Percentiles rank a stretch among this genome's conserved stretches.
phyloP scores from a whole-genome alignment of 2,888 invertebrate species.

The Congeria kusceri region DNA sequence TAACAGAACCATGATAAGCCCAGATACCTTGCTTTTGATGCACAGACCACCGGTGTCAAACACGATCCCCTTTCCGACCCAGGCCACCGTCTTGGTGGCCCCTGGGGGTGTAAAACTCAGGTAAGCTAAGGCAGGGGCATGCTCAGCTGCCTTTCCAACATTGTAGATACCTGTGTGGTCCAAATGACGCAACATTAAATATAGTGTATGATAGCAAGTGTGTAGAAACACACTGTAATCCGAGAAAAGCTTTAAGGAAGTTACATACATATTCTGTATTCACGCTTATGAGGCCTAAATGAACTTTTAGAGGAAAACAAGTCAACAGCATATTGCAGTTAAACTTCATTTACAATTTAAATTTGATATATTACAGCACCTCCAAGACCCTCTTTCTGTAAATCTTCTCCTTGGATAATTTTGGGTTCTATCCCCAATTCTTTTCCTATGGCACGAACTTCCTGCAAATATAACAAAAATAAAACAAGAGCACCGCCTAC shows the following conservation, averaged over 20 bases:
- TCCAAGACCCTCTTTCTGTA: slow-evolving; percentile 92
- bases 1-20: too few species aligned
- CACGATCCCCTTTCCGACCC: slow-evolving; percentile 97
- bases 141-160: slow-evolving; percentile 91
- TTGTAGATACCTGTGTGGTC: slow-evolving; percentile 89
- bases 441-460: slow-evolving; percentile 89
- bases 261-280: too few species aligned
- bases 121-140: slow-evolving; percentile 90
- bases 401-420: slow-evolving; percentile 92
- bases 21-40: slow-evolving; percentile 92
- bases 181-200: too few species aligned
- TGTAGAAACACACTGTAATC: not conserved
- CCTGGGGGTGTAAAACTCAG: slow-evolving; percentile 89
- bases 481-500: too few species aligned
- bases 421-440: slow-evolving; percentile 89
- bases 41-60: slow-evolving; percentile 97
- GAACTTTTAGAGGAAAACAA: too few species aligned
- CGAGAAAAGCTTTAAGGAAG: too few species aligned
- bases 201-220: too few species aligned
- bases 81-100: slow-evolving; percentile 90
- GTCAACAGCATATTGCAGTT: too few species aligned
- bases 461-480: slow-evolving; percentile 87
- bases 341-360: too few species aligned
- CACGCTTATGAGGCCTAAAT: too few species aligned
- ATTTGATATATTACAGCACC: slow-evolving; percentile 86